These are phyloP conservation scores for Cacatua alba DNA, from an alignment of 2,113 vertebrate genomes.

Conservation along the genomic window DNA sequence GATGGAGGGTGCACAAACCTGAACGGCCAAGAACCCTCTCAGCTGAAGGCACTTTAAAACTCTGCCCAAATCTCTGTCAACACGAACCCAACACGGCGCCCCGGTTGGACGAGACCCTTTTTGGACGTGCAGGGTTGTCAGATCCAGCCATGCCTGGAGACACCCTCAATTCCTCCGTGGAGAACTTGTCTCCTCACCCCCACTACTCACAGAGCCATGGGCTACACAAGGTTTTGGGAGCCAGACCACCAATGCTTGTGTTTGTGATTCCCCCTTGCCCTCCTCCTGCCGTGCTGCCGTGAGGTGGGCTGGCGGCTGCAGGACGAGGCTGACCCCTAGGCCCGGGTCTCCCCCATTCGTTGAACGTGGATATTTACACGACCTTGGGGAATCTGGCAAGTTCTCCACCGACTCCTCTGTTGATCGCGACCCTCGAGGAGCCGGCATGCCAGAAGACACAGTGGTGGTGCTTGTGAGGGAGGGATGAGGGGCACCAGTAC, in stretches of 20 bases:
- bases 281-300: fast-evolving
- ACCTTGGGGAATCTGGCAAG: not conserved
- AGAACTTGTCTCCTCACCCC: not conserved
- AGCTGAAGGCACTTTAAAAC: not conserved
- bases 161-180: not conserved
- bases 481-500: fast-evolving
- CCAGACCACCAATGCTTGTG: not conserved
- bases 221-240: not conserved
- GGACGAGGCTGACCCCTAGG: not conserved
- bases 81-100: fast-evolving
- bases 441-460: not conserved
- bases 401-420: not conserved
- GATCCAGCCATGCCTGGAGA: not conserved
- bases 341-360: not conserved
- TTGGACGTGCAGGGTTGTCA: fast-evolving
- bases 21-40: not conserved
- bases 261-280: not conserved
- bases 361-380: not conserved
- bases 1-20: not conserved
- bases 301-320: not conserved
- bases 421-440: not conserved
- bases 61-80: not conserved
- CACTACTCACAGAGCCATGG: fast-evolving
- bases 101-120: not conserved
- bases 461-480: not conserved